Evolutionary conservation across 2,797 vertebrate species (phyloP).

Genomic region (Acipenser ruthenus): DNA sequence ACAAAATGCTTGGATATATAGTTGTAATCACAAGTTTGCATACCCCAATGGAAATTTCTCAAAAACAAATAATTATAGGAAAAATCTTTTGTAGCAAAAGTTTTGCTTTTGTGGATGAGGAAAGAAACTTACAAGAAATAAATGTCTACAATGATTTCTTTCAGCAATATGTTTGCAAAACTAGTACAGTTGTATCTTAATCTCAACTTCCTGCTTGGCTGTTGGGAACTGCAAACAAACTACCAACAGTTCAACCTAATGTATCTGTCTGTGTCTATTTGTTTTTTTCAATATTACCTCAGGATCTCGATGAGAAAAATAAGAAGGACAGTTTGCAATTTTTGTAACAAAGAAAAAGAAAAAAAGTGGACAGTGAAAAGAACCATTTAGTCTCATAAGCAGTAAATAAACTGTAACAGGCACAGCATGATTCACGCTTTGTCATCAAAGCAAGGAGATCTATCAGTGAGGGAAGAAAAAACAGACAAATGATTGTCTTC

Average conservation of each 20-base stretch:
- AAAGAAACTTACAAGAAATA: neutral
- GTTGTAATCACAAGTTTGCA: no score
- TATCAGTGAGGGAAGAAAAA: slow-evolving; percentile 28
- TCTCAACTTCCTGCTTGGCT: slow-evolving; percentile 1
- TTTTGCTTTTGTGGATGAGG: slow-evolving; percentile 2
- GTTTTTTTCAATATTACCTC: slow-evolving; percentile 13
- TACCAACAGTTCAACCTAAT: slow-evolving; percentile 7
- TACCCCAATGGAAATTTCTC: neutral
- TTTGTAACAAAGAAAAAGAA: slow-evolving; percentile 22
- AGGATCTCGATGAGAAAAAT: neutral
- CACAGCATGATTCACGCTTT: slow-evolving; percentile 31
- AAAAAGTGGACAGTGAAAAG: slow-evolving; percentile 39
- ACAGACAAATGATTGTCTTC: neutral
- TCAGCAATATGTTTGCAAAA: neutral
- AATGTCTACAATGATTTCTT: no score
- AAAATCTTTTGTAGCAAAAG: slow-evolving; percentile 1
- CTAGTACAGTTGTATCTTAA: slow-evolving; percentile 11
- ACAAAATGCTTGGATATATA: no score
- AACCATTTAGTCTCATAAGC: slow-evolving; percentile 26
- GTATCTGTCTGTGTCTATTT: slow-evolving; percentile 13
- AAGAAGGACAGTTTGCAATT: neutral
- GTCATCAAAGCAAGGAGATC: neutral
- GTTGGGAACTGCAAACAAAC: slow-evolving; percentile 7
- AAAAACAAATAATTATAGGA: neutral
- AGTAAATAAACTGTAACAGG: slow-evolving; percentile 14